Percentiles rank a stretch among this genome's conserved stretches.
These are phyloP conservation scores for Eumerus sabulonum DNA, from an alignment of 2,888 invertebrate genomes.

Conservation along the genomic window DNA sequence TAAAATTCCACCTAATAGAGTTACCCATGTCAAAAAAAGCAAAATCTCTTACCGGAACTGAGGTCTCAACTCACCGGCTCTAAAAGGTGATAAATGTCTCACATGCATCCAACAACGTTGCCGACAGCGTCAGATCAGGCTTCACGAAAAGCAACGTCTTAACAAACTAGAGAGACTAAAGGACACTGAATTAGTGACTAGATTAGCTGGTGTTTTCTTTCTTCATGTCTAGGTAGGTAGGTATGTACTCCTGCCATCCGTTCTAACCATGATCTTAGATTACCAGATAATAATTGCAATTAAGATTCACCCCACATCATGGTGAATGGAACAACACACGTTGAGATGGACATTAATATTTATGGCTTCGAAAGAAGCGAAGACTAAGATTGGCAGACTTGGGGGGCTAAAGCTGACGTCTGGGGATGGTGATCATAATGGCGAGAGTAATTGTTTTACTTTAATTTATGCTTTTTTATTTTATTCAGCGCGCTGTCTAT, in stretches of 20 bases:
- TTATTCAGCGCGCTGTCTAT: slow-evolving; percentile 11
- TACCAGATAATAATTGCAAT: slow-evolving; percentile 43
- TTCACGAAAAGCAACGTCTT: too few species aligned
- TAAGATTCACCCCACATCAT: slow-evolving; percentile 42
- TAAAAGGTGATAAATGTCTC: slow-evolving; percentile 56
- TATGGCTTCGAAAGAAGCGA: slow-evolving; percentile 8
- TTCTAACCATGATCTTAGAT: slow-evolving; percentile 22
- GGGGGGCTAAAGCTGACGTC: too few species aligned
- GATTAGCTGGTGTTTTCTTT: slow-evolving; percentile 19
- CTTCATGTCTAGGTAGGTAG: neutral
- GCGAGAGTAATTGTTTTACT: slow-evolving; percentile 7
- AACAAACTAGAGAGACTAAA: neutral
- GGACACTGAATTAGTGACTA: neutral
- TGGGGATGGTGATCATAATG: too few species aligned
- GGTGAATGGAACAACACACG: slow-evolving; percentile 27
- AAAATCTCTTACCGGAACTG: slow-evolving; percentile 42
- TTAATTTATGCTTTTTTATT: slow-evolving; percentile 15
- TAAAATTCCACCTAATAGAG: slow-evolving; percentile 39
- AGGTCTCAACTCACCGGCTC: slow-evolving; percentile 18
- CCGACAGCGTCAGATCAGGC: slow-evolving; percentile 9
- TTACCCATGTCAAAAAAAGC: neutral
- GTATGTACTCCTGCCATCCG: slow-evolving; percentile 5
- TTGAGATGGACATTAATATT: slow-evolving; percentile 35
- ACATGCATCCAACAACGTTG: slow-evolving; percentile 31
- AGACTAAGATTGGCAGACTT: too few species aligned